These are phyloP conservation scores for Tetramorium simillimum DNA, from an alignment of 1,140 invertebrate genomes.

Conservation along the genomic window DNA sequence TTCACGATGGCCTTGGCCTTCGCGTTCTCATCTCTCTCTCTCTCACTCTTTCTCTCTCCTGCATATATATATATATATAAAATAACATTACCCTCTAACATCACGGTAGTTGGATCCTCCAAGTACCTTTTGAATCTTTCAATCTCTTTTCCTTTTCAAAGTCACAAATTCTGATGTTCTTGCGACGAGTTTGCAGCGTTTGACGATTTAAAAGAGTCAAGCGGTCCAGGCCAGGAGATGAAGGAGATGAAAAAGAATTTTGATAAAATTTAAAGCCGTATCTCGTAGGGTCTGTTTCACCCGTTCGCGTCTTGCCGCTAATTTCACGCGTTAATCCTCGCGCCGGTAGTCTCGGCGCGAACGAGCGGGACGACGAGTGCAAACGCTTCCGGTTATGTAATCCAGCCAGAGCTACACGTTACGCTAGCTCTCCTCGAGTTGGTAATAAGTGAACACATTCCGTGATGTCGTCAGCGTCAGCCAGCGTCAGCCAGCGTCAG, in stretches of 20 bases:
- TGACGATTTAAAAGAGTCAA: neutral
- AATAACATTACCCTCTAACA: neutral
- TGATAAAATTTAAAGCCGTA: neutral
- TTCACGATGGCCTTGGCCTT: constrained; percentile 21
- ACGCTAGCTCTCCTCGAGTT: constrained; percentile 26
- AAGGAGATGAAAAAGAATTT: neutral
- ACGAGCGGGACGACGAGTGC: neutral
- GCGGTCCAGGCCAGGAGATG: neutral
- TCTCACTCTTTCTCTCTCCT: neutral
- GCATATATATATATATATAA: neutral
- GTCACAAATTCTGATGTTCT: neutral
- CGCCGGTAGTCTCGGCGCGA: neutral
- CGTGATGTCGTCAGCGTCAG: constrained; percentile 67
- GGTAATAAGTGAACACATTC: constrained; percentile 48
- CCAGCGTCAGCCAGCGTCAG: constrained; percentile 35
- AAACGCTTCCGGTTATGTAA: constrained; percentile 56
- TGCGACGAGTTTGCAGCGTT: neutral
- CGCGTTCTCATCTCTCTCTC: neutral
- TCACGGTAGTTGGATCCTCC: neutral
- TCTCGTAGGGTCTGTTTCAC: neutral
- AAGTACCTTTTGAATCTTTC: neutral
- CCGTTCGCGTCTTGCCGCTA: neutral
- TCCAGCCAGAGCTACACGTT: constrained; percentile 1
- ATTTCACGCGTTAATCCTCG: neutral
- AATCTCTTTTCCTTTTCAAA: neutral